phyloP scores from a whole-genome alignment of 2,888 invertebrate species.

The Camptogramma bilineatum region DNA sequence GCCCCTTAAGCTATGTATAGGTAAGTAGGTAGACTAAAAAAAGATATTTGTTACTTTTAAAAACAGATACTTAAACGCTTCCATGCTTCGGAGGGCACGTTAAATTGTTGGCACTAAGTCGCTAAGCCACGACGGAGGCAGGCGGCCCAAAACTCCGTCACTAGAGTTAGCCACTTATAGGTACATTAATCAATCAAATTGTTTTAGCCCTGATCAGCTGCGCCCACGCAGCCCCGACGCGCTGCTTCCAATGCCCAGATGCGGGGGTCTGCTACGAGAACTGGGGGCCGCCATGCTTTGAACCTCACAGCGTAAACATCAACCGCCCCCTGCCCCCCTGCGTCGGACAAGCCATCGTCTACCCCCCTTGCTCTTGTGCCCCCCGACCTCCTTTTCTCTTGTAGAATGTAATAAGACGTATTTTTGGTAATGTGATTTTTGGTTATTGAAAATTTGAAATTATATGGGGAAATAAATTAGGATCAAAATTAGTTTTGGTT shows the following conservation, averaged over 20 bases:
- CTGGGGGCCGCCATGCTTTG: conserved; percentile 52
- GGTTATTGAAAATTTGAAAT: conserved; percentile 1
- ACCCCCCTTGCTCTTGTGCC: conserved; percentile 43
- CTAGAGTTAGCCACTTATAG: no score
- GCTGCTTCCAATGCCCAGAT: conserved; percentile 57
- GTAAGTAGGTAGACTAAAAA: no score
- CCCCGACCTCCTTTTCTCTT: conserved; percentile 31
- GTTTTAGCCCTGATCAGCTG: conserved; percentile 64
- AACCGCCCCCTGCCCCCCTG: conserved; percentile 55
- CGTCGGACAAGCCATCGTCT: conserved; percentile 55
- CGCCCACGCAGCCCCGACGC: conserved; percentile 66
- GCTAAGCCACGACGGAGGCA: no score
- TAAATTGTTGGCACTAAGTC: no score
- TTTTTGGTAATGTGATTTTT: not conserved
- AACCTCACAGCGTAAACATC: conserved; percentile 57
- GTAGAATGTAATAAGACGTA: conserved; percentile 7
- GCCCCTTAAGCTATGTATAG: no score
- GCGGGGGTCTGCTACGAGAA: conserved; percentile 62
- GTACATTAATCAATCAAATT: no score
- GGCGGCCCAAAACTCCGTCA: no score
- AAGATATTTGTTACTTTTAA: no score
- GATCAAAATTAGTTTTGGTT: conserved; percentile 1
- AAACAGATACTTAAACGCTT: no score
- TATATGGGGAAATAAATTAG: not conserved
- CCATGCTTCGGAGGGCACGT: no score